Evolutionary conservation across 2,797 vertebrate genomes (phyloP), one percentile per base, ranked within the genome.

Genomic region (Hippoglossus hippoglossus): DNA sequence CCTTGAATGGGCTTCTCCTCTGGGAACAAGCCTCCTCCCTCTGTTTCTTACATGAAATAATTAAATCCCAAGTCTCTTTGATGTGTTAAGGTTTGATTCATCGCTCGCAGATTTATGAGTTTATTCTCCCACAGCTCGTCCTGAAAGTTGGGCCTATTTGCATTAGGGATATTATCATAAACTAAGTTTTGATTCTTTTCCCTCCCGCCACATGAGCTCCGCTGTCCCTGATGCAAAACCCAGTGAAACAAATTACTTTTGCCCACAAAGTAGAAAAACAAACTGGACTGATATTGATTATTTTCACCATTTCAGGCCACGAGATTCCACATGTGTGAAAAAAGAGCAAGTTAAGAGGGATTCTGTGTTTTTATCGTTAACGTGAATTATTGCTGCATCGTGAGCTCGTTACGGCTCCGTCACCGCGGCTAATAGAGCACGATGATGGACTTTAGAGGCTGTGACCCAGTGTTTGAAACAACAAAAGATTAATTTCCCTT

Each of bases 31-130:
- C 70, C 69, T 71, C 73, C 76, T 66, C 76, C 74, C 73, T 72
- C 24, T 19, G 49, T 75, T 75, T 78, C 79, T 76, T 49, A 73
- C 72, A 69, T 62, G 65, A 25, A 71, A 63, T 87, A 79, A 89
- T 91, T 80, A 86, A 88, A 83, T 71, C 65, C 10, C 84, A 79
- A 84, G 85, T 89, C 85, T 89, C 86, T 87, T 89, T 92, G 87
- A 92, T 81, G 76, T 79, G 71, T 82, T 54, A 76, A 60, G 78
- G 75, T 83, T 81, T 88, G 71, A 87, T 81, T 75, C 26, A 71
- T 80, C 55, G 16, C 46, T 67, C 50, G 9, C 41, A 77, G 71
- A 90, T 88, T 74, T 81, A 84, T 73, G 56, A 54, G 72, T 75
- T 83, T 75, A 77, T 86, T 86, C 82, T 87, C 79, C 63, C 57